Conservation (phyloP, 2,113 vertebrate species). For the Nematolebias whitei region DNA sequence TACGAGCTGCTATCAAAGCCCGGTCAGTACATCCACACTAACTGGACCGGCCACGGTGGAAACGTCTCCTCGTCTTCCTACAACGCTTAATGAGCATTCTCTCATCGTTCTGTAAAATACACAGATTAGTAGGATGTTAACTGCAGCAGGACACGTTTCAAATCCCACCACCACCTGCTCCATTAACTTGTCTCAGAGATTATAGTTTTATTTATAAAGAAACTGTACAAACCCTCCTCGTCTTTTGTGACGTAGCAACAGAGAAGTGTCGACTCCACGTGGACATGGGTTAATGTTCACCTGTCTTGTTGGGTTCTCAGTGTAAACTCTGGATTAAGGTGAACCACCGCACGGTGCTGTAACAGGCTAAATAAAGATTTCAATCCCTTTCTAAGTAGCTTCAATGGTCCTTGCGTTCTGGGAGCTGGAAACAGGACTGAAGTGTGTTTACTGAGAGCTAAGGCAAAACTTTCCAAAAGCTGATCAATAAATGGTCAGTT, state of each 20-base stretch:
- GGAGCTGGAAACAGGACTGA: too few species aligned
- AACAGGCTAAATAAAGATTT: conserved; percentile 82
- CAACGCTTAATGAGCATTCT: conserved; percentile 81
- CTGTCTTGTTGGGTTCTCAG: conserved; percentile 51
- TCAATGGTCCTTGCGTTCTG: conserved; percentile 60
- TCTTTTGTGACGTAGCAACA: conserved; percentile 30
- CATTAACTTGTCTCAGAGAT: conserved; percentile 21
- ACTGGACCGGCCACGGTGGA: conserved; percentile 96
- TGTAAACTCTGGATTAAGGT: conserved; percentile 74
- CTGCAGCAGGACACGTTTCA: conserved; percentile 15
- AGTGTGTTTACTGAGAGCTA: too few species aligned
- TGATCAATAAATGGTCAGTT: background rate
- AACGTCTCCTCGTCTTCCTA: conserved; percentile 92
- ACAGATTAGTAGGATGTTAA: background rate
- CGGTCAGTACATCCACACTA: conserved; percentile 89
- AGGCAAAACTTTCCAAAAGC: conserved; percentile 12
- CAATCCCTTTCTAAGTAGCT: conserved; percentile 80
- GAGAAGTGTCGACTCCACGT: conserved; percentile 5
- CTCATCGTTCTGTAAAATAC: background rate
- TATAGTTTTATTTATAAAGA: conserved; percentile 68
- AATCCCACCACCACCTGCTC: conserved; percentile 46
- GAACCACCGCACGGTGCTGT: conserved; percentile 70
- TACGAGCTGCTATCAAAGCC: conserved; percentile 90
- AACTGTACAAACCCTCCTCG: conserved; percentile 16
- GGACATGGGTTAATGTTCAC: conserved; percentile 27